Evolutionary conservation across 2,888 invertebrate species (phyloP), one percentile per base, ranked within the genome.

Genomic region (Drosophila multiciliata): DNA sequence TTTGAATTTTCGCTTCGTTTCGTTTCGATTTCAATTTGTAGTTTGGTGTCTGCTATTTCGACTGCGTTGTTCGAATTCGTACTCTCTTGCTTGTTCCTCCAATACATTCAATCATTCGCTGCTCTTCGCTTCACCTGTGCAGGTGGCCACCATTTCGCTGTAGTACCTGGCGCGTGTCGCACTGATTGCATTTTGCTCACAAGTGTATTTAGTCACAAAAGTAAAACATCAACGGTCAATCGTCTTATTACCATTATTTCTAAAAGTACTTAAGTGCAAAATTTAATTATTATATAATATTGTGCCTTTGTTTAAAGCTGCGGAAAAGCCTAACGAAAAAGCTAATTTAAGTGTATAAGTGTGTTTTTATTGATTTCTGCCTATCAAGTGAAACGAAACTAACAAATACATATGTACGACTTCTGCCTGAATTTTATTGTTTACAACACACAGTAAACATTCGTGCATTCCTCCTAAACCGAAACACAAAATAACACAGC

Each of bases 91-190:
- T 75, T n/a, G 8, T 45, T 55, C 29, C 70, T 73, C 75, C 75
- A 75, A 81, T 86, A 87, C 80, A 78, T 74, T 90, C 88, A 83
- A 75, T 91, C 92, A 92, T 92, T 92, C 92, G 90, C 91, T 91
- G 82, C 86, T 90, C 86, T 90, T 89, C 83, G 92, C 92, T 92
- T 91, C 91, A 92, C 92, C 92, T 92, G 92, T 78, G 85, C 88
- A 91, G 91, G 91, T 91, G 91, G 87, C 80, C 26, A 3, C 6
- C 71, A 74, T 67, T 69, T 86, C 78, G 36, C 20, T 20, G 76
- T 61, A 72, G 70, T 54, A 66, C 75, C 70, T 78, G 82, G 40
- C 78, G 77, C 79, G 78, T 82, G 75, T 78, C 76, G 71, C 77
- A 73, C 66, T 74, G 79, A 83, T 82, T 82, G 69, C 55, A 7